These are phyloP conservation scores for Parapristionchus giblindavisi DNA, from an alignment of 2,888 invertebrate species.

Conservation along the genomic window DNA sequence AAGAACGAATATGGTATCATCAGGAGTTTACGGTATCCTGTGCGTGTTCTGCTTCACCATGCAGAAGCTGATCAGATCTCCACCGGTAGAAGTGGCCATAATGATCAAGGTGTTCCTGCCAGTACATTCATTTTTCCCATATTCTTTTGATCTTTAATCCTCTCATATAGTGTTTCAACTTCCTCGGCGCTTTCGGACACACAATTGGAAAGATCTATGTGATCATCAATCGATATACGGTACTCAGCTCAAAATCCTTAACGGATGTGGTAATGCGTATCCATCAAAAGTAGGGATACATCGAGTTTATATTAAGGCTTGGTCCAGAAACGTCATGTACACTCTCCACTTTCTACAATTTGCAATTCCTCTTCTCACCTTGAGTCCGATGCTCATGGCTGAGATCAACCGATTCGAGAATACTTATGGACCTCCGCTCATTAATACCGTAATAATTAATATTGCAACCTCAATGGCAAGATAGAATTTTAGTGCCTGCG, in stretches of 20 bases:
- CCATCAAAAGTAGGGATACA: too few species aligned
- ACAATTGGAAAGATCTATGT: constrained; percentile 22
- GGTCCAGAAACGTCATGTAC: too few species aligned
- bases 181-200: neutral
- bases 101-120: too few species aligned
- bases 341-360: too few species aligned
- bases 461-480: neutral
- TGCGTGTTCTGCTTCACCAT: neutral
- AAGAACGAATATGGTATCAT: too few species aligned
- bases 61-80: neutral
- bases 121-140: too few species aligned
- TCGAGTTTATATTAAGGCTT: too few species aligned
- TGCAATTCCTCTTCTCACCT: too few species aligned
- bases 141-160: too few species aligned
- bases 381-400: too few species aligned
- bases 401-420: too few species aligned
- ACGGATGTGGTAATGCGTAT: neutral
- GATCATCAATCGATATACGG: neutral
- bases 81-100: neutral
- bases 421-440: neutral
- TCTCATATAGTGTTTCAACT: too few species aligned
- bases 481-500: neutral
- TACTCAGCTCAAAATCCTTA: neutral
- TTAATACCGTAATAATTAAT: neutral
- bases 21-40: constrained; percentile 16